Percentiles rank a stretch among this genome's conserved stretches.
phyloP scores from a whole-genome alignment of 2,797 vertebrate genomes.

The Spinibarbus caldwelli region DNA sequence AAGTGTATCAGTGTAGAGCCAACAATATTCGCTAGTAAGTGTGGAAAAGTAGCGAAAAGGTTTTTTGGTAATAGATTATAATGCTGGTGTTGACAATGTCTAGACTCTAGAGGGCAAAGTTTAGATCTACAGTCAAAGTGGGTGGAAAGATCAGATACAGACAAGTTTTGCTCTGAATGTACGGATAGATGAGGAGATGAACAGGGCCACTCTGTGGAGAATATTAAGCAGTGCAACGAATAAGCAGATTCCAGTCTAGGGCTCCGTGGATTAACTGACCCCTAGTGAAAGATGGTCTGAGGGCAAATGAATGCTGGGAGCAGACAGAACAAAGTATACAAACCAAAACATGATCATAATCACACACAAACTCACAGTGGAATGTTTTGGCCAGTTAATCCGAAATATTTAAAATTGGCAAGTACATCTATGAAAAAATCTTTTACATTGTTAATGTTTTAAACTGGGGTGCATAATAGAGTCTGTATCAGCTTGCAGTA shows the following conservation, averaged over 20 bases:
- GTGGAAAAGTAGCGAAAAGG: background rate
- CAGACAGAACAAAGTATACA: slow-evolving; percentile 11
- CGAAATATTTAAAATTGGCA: background rate
- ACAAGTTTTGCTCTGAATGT: background rate
- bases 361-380: background rate
- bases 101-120: background rate
- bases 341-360: slow-evolving; percentile 22
- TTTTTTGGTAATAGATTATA: no score
- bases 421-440: background rate
- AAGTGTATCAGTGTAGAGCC: background rate
- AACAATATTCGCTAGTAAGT: background rate
- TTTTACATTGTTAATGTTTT: background rate
- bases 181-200: background rate
- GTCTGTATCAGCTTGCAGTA: background rate
- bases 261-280: background rate
- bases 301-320: slow-evolving; percentile 21
- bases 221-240: background rate
- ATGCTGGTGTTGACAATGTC: background rate
- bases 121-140: background rate
- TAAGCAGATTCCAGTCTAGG: background rate
- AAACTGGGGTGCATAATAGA: background rate
- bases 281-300: background rate
- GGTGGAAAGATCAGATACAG: slow-evolving; percentile 4
- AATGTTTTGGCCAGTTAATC: background rate
- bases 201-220: slow-evolving; percentile 4